phyloP scores from a whole-genome alignment of 2,113 vertebrate species.

The Panurus biarmicus region DNA sequence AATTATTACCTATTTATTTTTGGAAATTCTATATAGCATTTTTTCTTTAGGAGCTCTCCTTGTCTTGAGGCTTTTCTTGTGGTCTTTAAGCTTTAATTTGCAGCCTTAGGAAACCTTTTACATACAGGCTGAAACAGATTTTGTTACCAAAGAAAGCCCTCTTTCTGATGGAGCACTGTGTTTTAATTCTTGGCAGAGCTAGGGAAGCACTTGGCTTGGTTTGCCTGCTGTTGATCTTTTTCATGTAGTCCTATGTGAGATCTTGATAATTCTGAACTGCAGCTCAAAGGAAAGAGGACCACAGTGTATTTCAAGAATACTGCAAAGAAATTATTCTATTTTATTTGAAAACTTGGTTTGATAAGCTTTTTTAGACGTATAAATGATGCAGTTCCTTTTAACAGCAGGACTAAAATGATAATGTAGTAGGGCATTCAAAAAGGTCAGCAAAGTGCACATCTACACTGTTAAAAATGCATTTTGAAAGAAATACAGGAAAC shows the following conservation, averaged over 20 bases:
- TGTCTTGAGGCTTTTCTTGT: neutral
- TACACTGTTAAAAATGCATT: neutral
- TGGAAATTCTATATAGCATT: neutral
- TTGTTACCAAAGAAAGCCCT: constrained; percentile 19
- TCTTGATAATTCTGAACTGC: constrained; percentile 9
- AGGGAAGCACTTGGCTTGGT: constrained; percentile 6
- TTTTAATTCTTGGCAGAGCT: constrained; percentile 36
- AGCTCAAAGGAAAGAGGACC: neutral
- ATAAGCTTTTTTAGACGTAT: neutral
- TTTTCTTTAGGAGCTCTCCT: neutral
- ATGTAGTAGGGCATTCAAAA: neutral
- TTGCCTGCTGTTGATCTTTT: constrained; percentile 43
- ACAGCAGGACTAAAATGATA: neutral
- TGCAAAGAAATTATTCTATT: neutral
- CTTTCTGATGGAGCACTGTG: constrained; percentile 5
- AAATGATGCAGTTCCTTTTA: neutral
- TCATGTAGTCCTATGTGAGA: constrained; percentile 24
- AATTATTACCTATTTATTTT: constrained; percentile 18
- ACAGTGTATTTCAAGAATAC: neutral
- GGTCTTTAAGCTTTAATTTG: constrained; percentile 30
- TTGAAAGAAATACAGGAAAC: neutral
- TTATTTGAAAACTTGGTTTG: neutral
- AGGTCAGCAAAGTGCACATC: neutral
- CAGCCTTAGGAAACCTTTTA: constrained; percentile 30
- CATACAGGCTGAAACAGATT: constrained; percentile 14